These are phyloP conservation scores for Chelmon rostratus DNA, from an alignment of 2,797 vertebrate species.

Conservation along the genomic window DNA sequence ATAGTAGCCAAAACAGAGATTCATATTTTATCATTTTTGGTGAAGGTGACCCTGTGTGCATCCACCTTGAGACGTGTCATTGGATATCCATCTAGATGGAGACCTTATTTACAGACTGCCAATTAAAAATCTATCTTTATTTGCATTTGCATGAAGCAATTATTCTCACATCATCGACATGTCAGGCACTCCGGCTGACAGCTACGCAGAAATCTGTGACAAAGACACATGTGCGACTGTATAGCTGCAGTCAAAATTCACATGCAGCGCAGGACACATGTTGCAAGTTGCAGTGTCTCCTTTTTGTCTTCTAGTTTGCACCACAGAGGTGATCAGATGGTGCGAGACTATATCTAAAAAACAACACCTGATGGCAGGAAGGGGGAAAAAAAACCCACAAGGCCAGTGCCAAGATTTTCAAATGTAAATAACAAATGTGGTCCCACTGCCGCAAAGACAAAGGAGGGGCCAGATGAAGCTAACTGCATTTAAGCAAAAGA, in stretches of 20 bases:
- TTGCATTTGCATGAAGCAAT: slow-evolving; percentile 26
- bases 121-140: slow-evolving; percentile 25
- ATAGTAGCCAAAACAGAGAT: slow-evolving; percentile 38
- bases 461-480: not conserved
- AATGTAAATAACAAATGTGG: slow-evolving; percentile 21
- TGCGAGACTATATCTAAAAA: slow-evolving; percentile 13
- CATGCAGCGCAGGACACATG: not conserved
- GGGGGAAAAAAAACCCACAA: not conserved
- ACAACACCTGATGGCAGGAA: slow-evolving; percentile 24
- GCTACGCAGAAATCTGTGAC: not conserved
- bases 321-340: slow-evolving; percentile 5
- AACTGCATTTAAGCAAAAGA: slow-evolving; percentile 28
- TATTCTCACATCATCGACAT: not conserved
- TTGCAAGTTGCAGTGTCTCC: not conserved
- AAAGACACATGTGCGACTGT: not conserved
- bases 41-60: slow-evolving; percentile 43
- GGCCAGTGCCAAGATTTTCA: not conserved
- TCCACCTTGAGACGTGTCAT: not conserved
- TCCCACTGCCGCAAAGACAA: slow-evolving; percentile 7
- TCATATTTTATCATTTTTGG: slow-evolving; percentile 43
- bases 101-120: slow-evolving; percentile 13
- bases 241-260: not conserved
- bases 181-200: slow-evolving; percentile 3
- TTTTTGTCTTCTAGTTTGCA: not conserved
- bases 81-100: slow-evolving; percentile 12